Percentiles rank a stretch among this genome's conserved stretches.
These are phyloP conservation scores for Anarhynchus alexandrinus DNA, from an alignment of 2,113 vertebrate species.

Conservation along the genomic window DNA sequence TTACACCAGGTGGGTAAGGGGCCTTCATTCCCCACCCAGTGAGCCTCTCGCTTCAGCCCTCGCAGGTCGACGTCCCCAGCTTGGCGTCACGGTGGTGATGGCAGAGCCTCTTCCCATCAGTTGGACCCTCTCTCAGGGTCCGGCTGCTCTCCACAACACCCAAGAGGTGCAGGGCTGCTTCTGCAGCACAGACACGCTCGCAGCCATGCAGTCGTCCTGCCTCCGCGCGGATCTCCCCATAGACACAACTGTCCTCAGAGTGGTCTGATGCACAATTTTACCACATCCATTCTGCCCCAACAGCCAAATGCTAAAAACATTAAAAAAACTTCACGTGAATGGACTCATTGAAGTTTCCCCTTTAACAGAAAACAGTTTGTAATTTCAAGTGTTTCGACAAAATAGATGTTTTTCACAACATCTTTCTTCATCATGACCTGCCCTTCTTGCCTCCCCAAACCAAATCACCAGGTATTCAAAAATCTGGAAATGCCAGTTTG, in stretches of 20 bases:
- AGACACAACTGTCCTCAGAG: not conserved
- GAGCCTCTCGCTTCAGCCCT: not conserved
- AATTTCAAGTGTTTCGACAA: not conserved
- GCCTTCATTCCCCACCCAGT: not conserved
- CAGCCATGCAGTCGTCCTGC: not conserved
- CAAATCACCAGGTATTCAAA: not conserved
- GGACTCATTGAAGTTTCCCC: not conserved
- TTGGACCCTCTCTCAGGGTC: not conserved
- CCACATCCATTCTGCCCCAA: not conserved
- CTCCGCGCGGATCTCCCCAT: not conserved
- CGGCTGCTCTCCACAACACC: not conserved
- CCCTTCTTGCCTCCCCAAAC: not conserved
- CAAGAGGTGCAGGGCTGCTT: not conserved
- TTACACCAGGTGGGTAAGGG: not conserved
- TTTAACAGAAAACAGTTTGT: not conserved
- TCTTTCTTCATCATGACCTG: not conserved
- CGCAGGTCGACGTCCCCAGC: not conserved
- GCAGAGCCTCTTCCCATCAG: not conserved
- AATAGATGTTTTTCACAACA: not conserved
- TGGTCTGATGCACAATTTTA: not conserved
- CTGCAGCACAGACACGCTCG: not conserved
- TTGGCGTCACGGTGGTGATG: not conserved
- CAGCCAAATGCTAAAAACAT: not conserved
- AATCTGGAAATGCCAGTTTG: not conserved
- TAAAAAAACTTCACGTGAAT: not conserved